Base-by-base conservation (phyloP, 2,888 invertebrate genomes). In the Augiades crinisus region DNA sequence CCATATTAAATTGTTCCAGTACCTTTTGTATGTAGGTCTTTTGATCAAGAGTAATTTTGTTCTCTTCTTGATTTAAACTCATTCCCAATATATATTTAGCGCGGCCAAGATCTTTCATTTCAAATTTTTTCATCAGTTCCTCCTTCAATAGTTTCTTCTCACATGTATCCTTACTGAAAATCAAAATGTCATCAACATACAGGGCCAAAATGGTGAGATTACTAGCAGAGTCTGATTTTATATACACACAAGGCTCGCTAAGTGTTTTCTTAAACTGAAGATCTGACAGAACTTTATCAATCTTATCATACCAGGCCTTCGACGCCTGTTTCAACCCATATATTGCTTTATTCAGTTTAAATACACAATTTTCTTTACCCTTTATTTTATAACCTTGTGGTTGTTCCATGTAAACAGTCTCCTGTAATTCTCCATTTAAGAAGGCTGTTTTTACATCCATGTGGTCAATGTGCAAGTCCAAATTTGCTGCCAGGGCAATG, bases 371-470 rank as follows among this genome's bases (percentile, higher is more conserved):
- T 19, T 19, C 3, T 19, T 3, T 19, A 19, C 3, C 5, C 19
- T 19, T 4, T 5, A 19, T 19, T 19, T 5, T 19, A 19, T 4
- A 19, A 19, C 19, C 19, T 19, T 19, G 3, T 3, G 19, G 19
- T 5, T 19, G 19, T 19, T 19, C 3, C 19, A 19, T 19, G 5
- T 19, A 19, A 4, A 19, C 5, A 2, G 3, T 5, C 5, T 19
- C 24, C 2, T 24, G 5, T 6, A 12, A 12, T 3, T 33, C 6
- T 10, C 13, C 31, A 60, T 67, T 59, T 12, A 63, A 43, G 44
- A 63, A 63, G n/a, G 64, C 64, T 21, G 64, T 61, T 19, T 45
- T 60, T n/a, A 65, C 57, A 52, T 65, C 62, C 33, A 64, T 55
- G 44, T 64, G 63, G 27, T 47, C 54, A 14, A 54, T 24, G 27